These are phyloP conservation scores for Campoletis raptor DNA, from an alignment of 2,888 invertebrate species.

Conservation along the genomic window DNA sequence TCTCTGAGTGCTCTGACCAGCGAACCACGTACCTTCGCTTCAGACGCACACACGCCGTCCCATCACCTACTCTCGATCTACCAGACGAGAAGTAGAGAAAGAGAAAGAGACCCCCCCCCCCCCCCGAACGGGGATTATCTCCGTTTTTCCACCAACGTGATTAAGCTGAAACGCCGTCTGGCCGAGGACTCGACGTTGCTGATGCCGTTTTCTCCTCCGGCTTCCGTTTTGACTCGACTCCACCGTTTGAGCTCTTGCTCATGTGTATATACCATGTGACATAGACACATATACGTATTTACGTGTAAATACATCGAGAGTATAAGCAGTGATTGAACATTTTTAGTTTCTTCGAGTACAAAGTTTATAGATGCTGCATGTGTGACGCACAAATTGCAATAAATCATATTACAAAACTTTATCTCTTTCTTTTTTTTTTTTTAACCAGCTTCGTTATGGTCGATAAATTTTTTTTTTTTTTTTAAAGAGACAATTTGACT, in stretches of 20 bases:
- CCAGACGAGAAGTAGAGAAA: conserved; percentile 74
- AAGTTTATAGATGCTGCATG: background rate
- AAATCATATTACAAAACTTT: conserved; percentile 76
- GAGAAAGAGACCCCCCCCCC: conserved; percentile 43
- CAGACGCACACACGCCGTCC: conserved; percentile 40
- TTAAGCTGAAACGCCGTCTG: conserved; percentile 81
- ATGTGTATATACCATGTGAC: conserved; percentile 44
- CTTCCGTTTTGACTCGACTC: conserved; percentile 65
- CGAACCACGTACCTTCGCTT: conserved; percentile 21
- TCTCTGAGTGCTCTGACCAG: conserved; percentile 23
- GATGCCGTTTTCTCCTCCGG: conserved; percentile 64
- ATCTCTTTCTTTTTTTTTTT: conserved; percentile 34
- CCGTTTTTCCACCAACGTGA: conserved; percentile 83
- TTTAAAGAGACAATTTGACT: too few relatives aligned
- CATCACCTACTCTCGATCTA: conserved; percentile 74
- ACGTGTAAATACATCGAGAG: background rate
- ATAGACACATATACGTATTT: conserved; percentile 9
- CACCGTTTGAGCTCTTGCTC: conserved; percentile 61
- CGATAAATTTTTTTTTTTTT: background rate
- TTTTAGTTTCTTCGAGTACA: conserved; percentile 52
- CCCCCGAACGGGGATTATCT: conserved; percentile 78
- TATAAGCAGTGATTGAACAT: conserved; percentile 41
- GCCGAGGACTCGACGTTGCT: conserved; percentile 62
- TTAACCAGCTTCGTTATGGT: background rate
- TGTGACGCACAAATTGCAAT: conserved; percentile 61